Evolutionary conservation across 1,140 invertebrate genomes (phyloP).

Genomic region (Probaryconus sp.): DNA sequence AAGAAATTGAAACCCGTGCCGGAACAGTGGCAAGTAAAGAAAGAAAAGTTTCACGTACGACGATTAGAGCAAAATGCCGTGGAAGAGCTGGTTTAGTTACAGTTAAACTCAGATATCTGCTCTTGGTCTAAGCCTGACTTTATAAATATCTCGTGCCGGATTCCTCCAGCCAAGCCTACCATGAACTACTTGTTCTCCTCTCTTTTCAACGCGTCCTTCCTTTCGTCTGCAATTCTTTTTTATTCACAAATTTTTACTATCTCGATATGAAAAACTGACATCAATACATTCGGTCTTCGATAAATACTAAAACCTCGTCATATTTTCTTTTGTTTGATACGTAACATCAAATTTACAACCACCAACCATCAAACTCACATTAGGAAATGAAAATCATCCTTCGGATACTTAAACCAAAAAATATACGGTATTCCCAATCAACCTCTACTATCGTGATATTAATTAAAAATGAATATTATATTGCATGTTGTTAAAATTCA

Average conservation of each 20-base stretch:
- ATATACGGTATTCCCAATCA: no score
- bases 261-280: no score
- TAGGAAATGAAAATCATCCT: no score
- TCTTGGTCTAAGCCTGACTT: conserved; percentile 47
- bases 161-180: conserved; percentile 65
- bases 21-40: conserved; percentile 22
- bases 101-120: conserved; percentile 59
- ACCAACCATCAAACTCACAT: no score
- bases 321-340: no score
- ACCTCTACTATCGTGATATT: no score
- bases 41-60: conserved; percentile 48
- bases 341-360: no score
- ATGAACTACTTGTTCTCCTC: conserved; percentile 63
- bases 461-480: no score
- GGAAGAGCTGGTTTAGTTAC: conserved; percentile 57
- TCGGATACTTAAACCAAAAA: no score
- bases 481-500: no score
- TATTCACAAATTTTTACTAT: no score
- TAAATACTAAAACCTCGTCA: neutral
- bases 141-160: conserved; percentile 63
- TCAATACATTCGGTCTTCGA: neutral
- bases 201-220: conserved; percentile 25
- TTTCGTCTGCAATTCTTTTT: conserved; percentile 31
- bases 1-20: conserved; percentile 33
- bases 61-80: conserved; percentile 56